Base-by-base conservation (phyloP, 37 sponge, comb jelly and placozoan genomes). In the Agelas oroides region DNA sequence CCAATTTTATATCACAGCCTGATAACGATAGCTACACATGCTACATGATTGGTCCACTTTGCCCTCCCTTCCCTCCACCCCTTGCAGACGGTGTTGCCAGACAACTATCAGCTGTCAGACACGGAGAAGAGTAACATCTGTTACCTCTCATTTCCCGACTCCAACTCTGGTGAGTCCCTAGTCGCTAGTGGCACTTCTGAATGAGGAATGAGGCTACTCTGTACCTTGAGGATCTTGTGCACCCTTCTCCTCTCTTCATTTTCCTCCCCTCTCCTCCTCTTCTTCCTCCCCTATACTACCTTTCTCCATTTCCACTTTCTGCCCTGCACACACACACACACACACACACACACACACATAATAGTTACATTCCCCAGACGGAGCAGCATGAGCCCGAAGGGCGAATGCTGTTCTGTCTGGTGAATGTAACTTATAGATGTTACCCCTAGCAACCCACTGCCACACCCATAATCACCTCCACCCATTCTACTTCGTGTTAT, bases 81-180 rank as follows among this genome's bases (percentile, higher is more conserved):
- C 33, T 2, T 64, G 33, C 75, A 92, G 94, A 76, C 82, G n/a
- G 36, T 96, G 34, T 77, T 88, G 52, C 94, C 94, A 1, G 54
- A 78, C 16, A 71, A 91, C 64, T 96, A 80, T 79, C 62, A 82
- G 30, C 85, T 96, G 17, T 91, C 94, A 3, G 88, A 91, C 65
- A 72, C 84, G 14, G 94, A 94, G 90, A 94, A 94, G 73, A 89
- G 83, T 40, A 98, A 98, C 76, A 84, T 96, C 19, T 98, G 99
- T 75, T 98, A 98, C 79, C 86, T 98, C 32, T 89, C 99, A 24
- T 98, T 98, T 59, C 99, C 99, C n/a, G 99, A 98, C 71, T 98
- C 99, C 0, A 98, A 98, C 64, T 95, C 96, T 35, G 95, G 98
- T 97, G 41, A 72, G 91, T 35, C 46, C 8, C 8, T 46, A 12